Evolutionary conservation across 2,113 vertebrate genomes (phyloP), one percentile per base, ranked within the genome.

Genomic region (Chrysochloris asiatica): DNA sequence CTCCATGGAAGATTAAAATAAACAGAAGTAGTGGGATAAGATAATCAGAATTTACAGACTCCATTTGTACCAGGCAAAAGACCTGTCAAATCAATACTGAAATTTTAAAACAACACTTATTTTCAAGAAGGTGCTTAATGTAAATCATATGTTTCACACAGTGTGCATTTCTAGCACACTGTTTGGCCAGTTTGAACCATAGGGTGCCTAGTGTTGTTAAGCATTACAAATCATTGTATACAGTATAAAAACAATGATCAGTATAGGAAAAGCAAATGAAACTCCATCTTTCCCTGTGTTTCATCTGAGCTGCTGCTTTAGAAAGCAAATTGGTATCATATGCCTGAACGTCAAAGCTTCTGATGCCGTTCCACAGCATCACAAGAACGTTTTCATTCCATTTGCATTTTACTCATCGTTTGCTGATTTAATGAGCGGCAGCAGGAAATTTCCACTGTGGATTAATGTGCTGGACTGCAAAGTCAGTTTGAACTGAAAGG

Each of bases 21-120:
- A 93, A 81, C 89, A 33, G 19, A 75, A 78, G 52, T 81, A 85
- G 92, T 76, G 10, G n/a, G 16, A 88, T 30, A 92, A 89, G 56
- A 59, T 38, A 80, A 90, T 41, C 47, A 85, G 63, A 94, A 81
- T 54, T 87, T 90, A 84, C 17, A 82, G 47, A 83, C 75, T 21
- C 43, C 80, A 17, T 45, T 88, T 92, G 82, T 94, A 59, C 24
- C 52, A 48, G 73, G n/a, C 82, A 88, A 61, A 82, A n/a, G 48
- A 59, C 21, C 50, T 89, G 63, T 86, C 75, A 50, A 72, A 26
- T 88, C 43, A 84, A 17, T 22, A 90, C 45, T 45, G 54, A 75
- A 71, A 87, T 63, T 71, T 65, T 63, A 79, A 61, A 76, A 71
- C 9, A 36, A 12, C 17, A 71, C 50, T 86, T 77, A 24, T 48